Evolutionary conservation across 2,888 invertebrate species (phyloP), one percentile per base, ranked within the genome.

Genomic region (Drosophila borborema): DNA sequence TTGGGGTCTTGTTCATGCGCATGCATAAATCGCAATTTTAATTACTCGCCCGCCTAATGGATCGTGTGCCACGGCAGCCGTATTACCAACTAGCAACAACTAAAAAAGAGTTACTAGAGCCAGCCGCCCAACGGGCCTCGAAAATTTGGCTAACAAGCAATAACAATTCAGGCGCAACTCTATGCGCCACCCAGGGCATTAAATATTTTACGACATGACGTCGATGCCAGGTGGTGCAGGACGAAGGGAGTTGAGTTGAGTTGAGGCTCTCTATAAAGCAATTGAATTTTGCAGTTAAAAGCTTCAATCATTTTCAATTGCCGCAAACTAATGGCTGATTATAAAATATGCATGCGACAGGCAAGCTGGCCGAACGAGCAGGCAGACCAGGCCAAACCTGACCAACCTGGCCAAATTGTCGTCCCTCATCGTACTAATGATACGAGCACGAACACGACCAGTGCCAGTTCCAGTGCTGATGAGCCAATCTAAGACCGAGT

Each of bases 261-360:
- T 9, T 4, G n/a, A 10, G 48, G 48, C 48, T 16, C 16, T 53
- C 61, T 74, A 83, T 78, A 66, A 74, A 81, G 86, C 90, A 87
- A 87, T 87, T 87, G 80, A 87, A 87, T 87, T 87, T 90, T 80
- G 74, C 80, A 90, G 86, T 90, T 87, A 87, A 87, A 87, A 90
- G 86, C 86, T 87, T 88, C 86, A 87, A 90, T 87, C 90, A 90
- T 90, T 87, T 90, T 82, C 87, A 89, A 89, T 87, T 88, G 87
- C 87, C 90, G 63, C 90, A 87, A 87, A 87, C 90, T 90, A 90
- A 87, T 90, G 89, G 89, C 74, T 75, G 84, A 84, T 80, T 82
- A 90, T 87, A 84, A 90, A 90, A 90, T 87, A 87, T 87, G 78
- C 89, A 87, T 90, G 86, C 76, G 81, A 79, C 77, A 82, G 74